Evolutionary conservation across 2,888 invertebrate species (phyloP).

Genomic region (Tachina lurida): DNA sequence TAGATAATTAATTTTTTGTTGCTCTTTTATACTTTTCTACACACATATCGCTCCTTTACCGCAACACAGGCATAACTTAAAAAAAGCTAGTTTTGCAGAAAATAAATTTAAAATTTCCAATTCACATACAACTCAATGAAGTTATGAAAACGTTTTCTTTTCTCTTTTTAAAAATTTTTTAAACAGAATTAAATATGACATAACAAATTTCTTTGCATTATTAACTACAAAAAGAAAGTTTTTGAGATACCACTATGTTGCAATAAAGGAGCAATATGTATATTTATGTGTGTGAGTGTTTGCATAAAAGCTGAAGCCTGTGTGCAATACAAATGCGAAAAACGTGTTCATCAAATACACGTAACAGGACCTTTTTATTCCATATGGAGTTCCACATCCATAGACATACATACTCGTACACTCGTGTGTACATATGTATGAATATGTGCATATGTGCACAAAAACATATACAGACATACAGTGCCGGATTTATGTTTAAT

Average conservation of each 20-base stretch:
- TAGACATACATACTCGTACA: background rate
- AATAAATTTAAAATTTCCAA: too few relatives aligned
- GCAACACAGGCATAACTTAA: background rate
- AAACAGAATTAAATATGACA: too few relatives aligned
- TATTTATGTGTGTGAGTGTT: background rate
- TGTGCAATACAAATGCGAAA: background rate
- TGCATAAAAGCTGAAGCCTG: background rate
- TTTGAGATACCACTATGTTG: too few relatives aligned
- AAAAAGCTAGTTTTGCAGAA: too few relatives aligned
- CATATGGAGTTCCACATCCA: slow-evolving; percentile 34
- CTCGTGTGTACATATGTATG: too few relatives aligned
- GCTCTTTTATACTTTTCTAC: slow-evolving; percentile 17
- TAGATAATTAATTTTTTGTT: slow-evolving; percentile 33
- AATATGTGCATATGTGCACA: background rate
- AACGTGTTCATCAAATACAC: slow-evolving; percentile 13
- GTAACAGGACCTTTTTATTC: slow-evolving; percentile 15
- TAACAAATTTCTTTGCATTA: too few relatives aligned
- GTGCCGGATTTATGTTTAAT: too few relatives aligned
- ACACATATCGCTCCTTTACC: background rate
- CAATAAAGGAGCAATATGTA: too few relatives aligned
- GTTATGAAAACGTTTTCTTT: too few relatives aligned
- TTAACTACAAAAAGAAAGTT: too few relatives aligned
- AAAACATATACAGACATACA: background rate
- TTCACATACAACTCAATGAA: too few relatives aligned
- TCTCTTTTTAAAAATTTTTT: too few relatives aligned